Conservation (phyloP, 1,140 invertebrate species). For the Drosophila novamexicana region DNA sequence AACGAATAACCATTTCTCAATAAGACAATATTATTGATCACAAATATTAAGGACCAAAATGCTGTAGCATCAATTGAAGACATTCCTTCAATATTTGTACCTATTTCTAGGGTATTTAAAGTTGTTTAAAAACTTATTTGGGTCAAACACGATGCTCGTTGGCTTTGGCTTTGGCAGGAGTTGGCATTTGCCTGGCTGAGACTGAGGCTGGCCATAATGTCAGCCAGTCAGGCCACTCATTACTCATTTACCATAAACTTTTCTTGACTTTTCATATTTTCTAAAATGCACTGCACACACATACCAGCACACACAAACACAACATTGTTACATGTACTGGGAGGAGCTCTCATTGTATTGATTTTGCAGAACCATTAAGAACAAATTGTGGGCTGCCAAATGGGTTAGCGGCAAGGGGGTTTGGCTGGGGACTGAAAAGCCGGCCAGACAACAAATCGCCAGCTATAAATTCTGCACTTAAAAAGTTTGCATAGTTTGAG, state of each 20-base stretch:
- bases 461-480: constrained; percentile 79
- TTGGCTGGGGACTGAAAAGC: constrained; percentile 3
- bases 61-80: too few species aligned
- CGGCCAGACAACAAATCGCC: constrained; percentile 73
- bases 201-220: constrained; percentile 42
- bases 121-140: constrained; percentile 12
- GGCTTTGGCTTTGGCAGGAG: constrained; percentile 12
- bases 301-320: constrained; percentile 29
- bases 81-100: background rate
- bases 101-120: constrained; percentile 4
- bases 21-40: background rate
- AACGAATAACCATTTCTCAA: background rate
- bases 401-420: constrained; percentile 1
- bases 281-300: constrained; percentile 62
- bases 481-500: constrained; percentile 72
- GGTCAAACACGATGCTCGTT: constrained; percentile 6
- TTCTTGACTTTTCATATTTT: constrained; percentile 79
- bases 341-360: constrained; percentile 57
- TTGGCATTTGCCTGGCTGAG: constrained; percentile 20
- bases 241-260: constrained; percentile 80
- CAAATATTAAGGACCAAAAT: background rate
- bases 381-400: constrained; percentile 39
- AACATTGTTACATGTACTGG: constrained; percentile 9
- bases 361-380: constrained; percentile 72
- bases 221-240: constrained; percentile 70